Conservation (phyloP, 2,888 invertebrate species). For the Stenotaenia linearis region DNA sequence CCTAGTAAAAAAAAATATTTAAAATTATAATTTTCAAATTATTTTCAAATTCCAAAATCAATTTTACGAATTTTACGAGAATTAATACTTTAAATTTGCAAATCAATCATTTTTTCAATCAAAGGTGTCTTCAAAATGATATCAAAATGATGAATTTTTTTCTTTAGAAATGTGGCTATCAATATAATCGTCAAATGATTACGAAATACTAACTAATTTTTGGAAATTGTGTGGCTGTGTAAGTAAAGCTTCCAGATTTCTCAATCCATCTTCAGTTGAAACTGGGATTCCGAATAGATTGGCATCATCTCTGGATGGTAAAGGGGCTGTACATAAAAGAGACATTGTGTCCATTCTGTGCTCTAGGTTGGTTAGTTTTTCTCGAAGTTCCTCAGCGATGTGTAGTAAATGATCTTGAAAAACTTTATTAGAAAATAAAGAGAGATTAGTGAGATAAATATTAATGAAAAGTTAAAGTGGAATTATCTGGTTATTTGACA, state of each 20-base stretch:
- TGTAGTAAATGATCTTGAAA: not conserved
- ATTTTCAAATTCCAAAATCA: too few species aligned
- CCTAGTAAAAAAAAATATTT: not conserved
- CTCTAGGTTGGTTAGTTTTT: not conserved
- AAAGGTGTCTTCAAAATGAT: too few species aligned
- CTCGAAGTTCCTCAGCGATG: not conserved
- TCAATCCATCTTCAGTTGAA: not conserved
- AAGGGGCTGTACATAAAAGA: not conserved
- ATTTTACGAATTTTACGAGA: too few species aligned
- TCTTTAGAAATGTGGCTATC: too few species aligned
- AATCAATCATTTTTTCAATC: too few species aligned
- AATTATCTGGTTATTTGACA: too few species aligned
- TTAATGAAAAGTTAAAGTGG: too few species aligned
- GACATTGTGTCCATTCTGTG: not conserved
- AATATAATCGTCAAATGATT: too few species aligned
- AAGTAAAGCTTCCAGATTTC: not conserved
- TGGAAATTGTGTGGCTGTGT: not conserved
- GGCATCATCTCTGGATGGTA: not conserved
- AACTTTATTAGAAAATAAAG: not conserved
- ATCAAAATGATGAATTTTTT: too few species aligned
- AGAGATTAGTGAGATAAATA: too few species aligned
- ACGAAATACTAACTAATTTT: not conserved
- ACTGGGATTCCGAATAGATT: not conserved
- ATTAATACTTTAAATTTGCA: too few species aligned
- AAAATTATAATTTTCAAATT: too few species aligned